Evolutionary conservation across 2,113 vertebrate genomes (phyloP).

Genomic region (Sylvicapra grimmia): DNA sequence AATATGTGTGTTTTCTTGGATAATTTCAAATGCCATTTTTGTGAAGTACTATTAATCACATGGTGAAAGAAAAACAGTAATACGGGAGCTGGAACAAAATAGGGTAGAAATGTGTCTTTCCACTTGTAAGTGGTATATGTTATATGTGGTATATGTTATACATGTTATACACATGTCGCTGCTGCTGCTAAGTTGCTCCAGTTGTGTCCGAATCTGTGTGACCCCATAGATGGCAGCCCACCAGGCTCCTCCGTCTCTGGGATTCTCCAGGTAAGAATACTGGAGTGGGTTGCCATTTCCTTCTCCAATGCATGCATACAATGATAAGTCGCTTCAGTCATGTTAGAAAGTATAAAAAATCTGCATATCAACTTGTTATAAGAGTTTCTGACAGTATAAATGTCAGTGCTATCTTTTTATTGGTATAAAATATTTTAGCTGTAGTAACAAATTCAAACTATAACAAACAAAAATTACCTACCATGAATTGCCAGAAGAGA

Average conservation of each 20-base stretch:
- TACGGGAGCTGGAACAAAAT: background rate
- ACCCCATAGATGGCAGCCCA: background rate
- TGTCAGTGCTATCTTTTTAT: background rate
- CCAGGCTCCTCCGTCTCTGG: background rate
- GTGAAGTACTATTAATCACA: background rate
- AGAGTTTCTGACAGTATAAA: background rate
- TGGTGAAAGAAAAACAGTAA: background rate
- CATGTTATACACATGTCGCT: background rate
- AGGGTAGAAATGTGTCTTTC: background rate
- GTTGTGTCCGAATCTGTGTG: background rate
- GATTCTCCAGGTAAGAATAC: background rate
- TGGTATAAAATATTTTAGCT: background rate
- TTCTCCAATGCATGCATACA: background rate
- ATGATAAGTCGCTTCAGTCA: background rate
- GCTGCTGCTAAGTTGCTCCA: background rate
- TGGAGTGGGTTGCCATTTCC: background rate
- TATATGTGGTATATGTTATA: background rate
- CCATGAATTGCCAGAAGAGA: slow-evolving; percentile 91
- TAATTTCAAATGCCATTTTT: slow-evolving; percentile 11
- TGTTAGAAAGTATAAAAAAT: background rate
- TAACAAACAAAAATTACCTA: slow-evolving; percentile 69
- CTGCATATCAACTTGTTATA: background rate
- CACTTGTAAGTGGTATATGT: background rate
- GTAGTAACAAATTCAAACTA: background rate
- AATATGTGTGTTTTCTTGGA: background rate